These are phyloP conservation scores for Tetranychus piercei DNA, from an alignment of 2,888 invertebrate species.

Conservation along the genomic window DNA sequence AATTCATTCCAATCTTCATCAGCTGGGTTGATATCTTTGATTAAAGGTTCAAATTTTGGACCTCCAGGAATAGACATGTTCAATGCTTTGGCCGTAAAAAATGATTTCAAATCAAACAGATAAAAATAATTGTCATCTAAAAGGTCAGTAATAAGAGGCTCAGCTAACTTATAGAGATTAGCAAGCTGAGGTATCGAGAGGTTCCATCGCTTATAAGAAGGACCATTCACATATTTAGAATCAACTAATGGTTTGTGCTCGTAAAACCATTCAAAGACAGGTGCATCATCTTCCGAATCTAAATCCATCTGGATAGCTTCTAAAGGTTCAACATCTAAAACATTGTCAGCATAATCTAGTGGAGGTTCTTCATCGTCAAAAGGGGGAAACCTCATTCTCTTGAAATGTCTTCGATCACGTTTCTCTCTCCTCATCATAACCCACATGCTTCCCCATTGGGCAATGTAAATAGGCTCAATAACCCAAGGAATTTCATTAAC, in stretches of 20 bases:
- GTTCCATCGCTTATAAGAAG: slow-evolving; percentile 92
- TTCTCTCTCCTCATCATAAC: slow-evolving; percentile 98
- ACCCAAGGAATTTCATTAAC: slow-evolving; percentile 99
- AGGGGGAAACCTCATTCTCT: slow-evolving; percentile 97
- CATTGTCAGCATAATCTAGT: slow-evolving; percentile 95
- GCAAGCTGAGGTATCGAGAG: slow-evolving; percentile 91
- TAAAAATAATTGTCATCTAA: slow-evolving; percentile 98
- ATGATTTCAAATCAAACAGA: slow-evolving; percentile 94
- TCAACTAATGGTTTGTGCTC: slow-evolving; percentile 90
- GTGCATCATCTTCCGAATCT: slow-evolving; percentile 58
- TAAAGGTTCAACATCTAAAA: slow-evolving; percentile 91
- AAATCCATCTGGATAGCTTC: slow-evolving; percentile 97
- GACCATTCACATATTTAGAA: slow-evolving; percentile 79
- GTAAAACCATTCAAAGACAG: slow-evolving; percentile 86
- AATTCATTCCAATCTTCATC: slow-evolving; percentile 99
- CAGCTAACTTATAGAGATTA: slow-evolving; percentile 85
- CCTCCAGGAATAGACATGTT: slow-evolving; percentile 99
- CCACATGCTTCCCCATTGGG: slow-evolving; percentile 99
- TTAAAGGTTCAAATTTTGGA: slow-evolving; percentile 96
- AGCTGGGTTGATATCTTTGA: slow-evolving; percentile 87
- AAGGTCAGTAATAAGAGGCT: slow-evolving; percentile 88
- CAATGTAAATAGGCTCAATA: slow-evolving; percentile 94
- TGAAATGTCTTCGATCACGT: slow-evolving; percentile 92
- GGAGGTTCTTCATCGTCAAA: slow-evolving; percentile 99
- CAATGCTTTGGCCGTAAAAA: slow-evolving; percentile 96